Base-by-base conservation (phyloP, 37 sponge, comb jelly and placozoan genomes). In the Halichondria panicea region DNA sequence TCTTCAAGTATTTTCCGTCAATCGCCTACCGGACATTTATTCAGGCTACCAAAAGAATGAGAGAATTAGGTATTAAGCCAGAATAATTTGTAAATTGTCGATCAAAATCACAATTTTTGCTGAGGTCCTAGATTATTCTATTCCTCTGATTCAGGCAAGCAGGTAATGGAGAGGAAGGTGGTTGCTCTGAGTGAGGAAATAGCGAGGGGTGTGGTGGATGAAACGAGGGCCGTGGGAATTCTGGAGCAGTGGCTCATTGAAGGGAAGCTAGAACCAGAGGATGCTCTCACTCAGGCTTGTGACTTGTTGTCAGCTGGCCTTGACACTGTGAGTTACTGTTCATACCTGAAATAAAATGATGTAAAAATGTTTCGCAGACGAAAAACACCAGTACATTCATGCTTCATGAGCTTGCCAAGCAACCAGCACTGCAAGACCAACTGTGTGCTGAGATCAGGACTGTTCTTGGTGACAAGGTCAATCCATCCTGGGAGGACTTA, bases 241-340 rank as follows among this genome's bases (percentile, higher is more conserved):
- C 55, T 84, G 55, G 78, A 71, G 33, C 85, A 84, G 65, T 84
- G 85, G 85, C 57, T 76, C 27, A 61, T 76, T 43, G 68, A 77
- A 39, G 64, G 63, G 42, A 77, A 77, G 28, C 35, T 77, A 11
- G 40, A 69, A 55, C 35, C 31, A 28, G 40, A 62, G 40, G 78
- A 84, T 35, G 37, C 46, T 15, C 30, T 77, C 15, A 71, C 71
- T 37, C 56, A 70, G 41, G 38, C 72, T 22, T 31, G 55, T 18
- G 59, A 76, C 52, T 61, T 84, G 63, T 15, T 84, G 27, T 72
- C 78, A 30, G 85, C 71, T 46, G 85, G 85, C 21, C 21, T 84
- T 28, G 85, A 84, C 33, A 77, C 78, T 36, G 85, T 84, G 24
- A 60, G 24, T 63, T 63, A n/a, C n/a, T n/a, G n/a, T n/a, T n/a